Evolutionary conservation across 2,797 vertebrate genomes (phyloP).

Genomic region (Mus caroli): DNA sequence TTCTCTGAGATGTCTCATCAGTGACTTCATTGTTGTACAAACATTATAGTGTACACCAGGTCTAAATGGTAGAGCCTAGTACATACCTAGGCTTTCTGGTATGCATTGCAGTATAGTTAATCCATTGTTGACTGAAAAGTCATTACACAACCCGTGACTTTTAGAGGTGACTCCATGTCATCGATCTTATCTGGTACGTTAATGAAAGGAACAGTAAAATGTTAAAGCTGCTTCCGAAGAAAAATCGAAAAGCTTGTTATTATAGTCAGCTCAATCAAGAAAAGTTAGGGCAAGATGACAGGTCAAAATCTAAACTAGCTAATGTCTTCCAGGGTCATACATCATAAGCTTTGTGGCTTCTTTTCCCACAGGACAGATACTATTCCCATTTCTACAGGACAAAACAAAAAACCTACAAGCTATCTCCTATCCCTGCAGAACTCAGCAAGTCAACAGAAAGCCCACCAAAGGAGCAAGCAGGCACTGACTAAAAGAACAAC

Average conservation of each 20-base stretch:
- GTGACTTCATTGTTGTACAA: background rate
- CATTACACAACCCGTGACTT: background rate
- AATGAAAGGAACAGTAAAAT: background rate
- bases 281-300: constrained; percentile 24
- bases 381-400: background rate
- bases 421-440: background rate
- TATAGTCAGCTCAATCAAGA: background rate
- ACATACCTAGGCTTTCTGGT: background rate
- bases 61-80: background rate
- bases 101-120: background rate
- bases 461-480: background rate
- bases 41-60: background rate
- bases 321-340: background rate
- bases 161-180: background rate
- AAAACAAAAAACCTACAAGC: background rate
- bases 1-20: background rate
- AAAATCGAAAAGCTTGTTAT: constrained; percentile 8
- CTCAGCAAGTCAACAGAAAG: background rate
- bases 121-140: background rate
- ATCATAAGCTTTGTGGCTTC: background rate
- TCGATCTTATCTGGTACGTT: background rate
- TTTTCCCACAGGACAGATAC: background rate
- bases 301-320: constrained; percentile 32
- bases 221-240: constrained; percentile 4
- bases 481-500: background rate